Conservation (phyloP, 2,113 vertebrate species). For the Mus pahari region DNA sequence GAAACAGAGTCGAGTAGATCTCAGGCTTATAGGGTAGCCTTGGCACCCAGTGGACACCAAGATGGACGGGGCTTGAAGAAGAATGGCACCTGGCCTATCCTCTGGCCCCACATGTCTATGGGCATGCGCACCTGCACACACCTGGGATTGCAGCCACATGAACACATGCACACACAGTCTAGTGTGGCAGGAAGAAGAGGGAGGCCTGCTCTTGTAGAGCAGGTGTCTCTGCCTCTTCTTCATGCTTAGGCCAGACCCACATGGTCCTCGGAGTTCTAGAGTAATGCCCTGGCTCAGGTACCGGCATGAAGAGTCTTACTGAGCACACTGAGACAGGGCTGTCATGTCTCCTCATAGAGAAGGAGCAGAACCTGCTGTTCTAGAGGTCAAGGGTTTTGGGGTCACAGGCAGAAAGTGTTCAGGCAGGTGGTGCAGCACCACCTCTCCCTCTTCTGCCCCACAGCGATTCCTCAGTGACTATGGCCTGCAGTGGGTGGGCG, state of each 20-base stretch:
- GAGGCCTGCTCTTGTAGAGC: not conserved
- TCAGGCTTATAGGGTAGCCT: no score
- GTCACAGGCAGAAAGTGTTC: slow-evolving; percentile 2
- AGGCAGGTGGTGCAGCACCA: accelerated
- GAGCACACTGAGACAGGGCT: not conserved
- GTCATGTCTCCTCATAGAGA: not conserved
- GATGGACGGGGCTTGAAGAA: not conserved
- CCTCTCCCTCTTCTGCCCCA: not conserved
- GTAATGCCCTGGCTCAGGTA: not conserved
- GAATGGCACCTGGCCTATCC: not conserved
- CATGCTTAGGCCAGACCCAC: not conserved
- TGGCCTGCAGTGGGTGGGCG: slow-evolving; percentile 94
- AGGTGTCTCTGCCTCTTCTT: not conserved
- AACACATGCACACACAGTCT: not conserved
- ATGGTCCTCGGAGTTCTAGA: accelerated
- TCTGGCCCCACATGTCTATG: not conserved
- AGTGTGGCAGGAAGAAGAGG: not conserved
- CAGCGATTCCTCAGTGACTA: slow-evolving; percentile 94
- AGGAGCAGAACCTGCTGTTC: not conserved
- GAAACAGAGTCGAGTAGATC: not conserved
- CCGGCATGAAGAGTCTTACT: not conserved
- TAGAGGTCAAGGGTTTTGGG: not conserved
- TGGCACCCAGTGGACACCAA: not conserved
- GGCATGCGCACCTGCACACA: not conserved
- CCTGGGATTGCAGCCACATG: no score